Evolutionary conservation across 2,113 vertebrate genomes (phyloP).

Genomic region (Apodemus speciosus): DNA sequence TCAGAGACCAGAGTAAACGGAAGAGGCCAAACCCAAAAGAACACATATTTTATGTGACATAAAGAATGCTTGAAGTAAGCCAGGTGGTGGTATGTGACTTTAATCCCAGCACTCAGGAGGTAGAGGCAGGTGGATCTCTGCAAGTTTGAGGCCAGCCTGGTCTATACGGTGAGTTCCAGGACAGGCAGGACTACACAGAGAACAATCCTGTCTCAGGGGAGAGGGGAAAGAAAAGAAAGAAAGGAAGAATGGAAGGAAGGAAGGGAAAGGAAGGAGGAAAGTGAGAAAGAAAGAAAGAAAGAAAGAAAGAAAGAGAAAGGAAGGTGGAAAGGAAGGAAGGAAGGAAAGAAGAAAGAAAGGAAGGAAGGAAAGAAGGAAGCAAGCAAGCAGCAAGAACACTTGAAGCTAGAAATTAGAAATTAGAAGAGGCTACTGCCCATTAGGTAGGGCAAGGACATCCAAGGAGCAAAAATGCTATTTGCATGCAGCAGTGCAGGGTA

Average conservation of each 20-base stretch:
- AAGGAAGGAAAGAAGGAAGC: not conserved
- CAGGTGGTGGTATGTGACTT: not conserved
- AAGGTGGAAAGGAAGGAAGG: no score
- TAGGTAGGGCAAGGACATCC: not conserved
- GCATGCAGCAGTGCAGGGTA: no score
- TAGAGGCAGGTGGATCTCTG: not conserved
- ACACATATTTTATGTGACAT: not conserved
- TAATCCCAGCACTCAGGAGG: not conserved
- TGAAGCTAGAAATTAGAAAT: no score
- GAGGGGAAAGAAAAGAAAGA: not conserved
- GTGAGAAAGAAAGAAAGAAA: no score
- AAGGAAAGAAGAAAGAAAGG: no score
- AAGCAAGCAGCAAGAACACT: no score
- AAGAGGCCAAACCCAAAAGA: not conserved
- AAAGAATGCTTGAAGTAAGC: not conserved
- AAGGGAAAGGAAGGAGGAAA: no score
- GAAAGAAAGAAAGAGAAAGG: no score
- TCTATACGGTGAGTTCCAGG: not conserved
- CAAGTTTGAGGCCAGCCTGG: not conserved
- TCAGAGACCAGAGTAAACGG: not conserved
- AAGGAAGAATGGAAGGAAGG: not conserved
- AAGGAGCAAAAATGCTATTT: not conserved
- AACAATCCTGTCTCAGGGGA: not conserved
- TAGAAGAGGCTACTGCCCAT: no score
- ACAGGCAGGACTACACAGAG: not conserved